Base-by-base conservation (phyloP, 2,888 invertebrate species). In the Darwinula stevensoni region DNA sequence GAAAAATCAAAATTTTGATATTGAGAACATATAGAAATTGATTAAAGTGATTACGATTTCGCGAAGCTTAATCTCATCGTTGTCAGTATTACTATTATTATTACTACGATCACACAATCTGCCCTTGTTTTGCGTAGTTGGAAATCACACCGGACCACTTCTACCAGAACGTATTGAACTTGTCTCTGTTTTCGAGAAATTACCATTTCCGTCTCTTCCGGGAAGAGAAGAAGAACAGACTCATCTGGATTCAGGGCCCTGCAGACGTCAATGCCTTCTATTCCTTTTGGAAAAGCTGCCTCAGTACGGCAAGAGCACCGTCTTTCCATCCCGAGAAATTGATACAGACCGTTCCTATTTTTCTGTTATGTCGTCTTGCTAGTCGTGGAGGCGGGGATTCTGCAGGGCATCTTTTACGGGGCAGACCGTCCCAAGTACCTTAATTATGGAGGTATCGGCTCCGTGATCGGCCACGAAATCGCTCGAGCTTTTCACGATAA, bases 341-440 rank as follows among this genome's bases (percentile, higher is more conserved):
- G n/a, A n/a, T n/a, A n/a, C n/a, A 13, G 12, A 28, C 11, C 28
- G 6, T 13, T 6, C n/a, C 6, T 22, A n/a, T 22, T 27, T 22
- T 35, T 33, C 15, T 32, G 12, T 35, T 14, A 14, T 33, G 36
- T 40, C 31, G 36, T 36, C 11, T 29, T 36, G 6, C 15, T 54
- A 86, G 82, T 80, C 54, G 80, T 84, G 53, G 82, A 84, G 0
- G 84, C 84, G 40, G 84, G 82, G 38, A 82, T 84, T 38, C 58
- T 86, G 2, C 84, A 84, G 59, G 82, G 80, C 2, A 67, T 71
- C 2, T 84, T 84, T 62, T 86, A 82, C 56, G 70, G 67, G 34
- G 72, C 74, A 32, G 67, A 73, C 30, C 67, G 84, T 14, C 84
- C 84, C 1, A 67, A 67, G 40, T 86, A 80, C 49, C 72, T 82